Base-by-base conservation (phyloP, 2,888 invertebrate genomes). In the Subacronicta megacephala region DNA sequence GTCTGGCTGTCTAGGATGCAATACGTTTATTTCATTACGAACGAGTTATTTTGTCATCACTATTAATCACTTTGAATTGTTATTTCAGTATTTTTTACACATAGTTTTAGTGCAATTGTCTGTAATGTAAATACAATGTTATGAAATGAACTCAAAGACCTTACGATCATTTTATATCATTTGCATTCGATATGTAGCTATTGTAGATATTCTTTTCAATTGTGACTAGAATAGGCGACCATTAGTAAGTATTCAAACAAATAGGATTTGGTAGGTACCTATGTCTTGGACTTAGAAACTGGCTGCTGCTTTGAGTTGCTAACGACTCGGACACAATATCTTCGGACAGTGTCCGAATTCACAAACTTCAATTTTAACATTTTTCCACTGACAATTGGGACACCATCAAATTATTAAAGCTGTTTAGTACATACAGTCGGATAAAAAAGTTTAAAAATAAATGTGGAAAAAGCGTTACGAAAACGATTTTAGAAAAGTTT, bases 1-100 rank as follows among this genome's bases (percentile, higher is more conserved):
- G 44, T 58, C 47, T 44, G 31, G 37, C 10, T 49, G 49, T 56
- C 42, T 46, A 31, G 9, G 20, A 26, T 55, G 44, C 46, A 58
- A 40, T 63, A 58, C 42, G 38, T 71, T 70, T 58, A 60, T 70
- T 74, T 62, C 31, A 75, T 55, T 74, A 58, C 7, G 18, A 40
- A 43, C 40, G 18, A 29, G 29, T 37, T 46, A 50, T 47, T 53
- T 33, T 38, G 38, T 18, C 38, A 53, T 38, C 26, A 46, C 55
- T 35, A 72, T 70, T 61, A 51, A 71, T 71, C 71, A 70, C 29
- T 45, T 31, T 13, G 36, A 31, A 12, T 37, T 15, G 12, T 38
- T 68, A 50, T 31, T 43, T 31, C 15, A 38, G 15, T 15, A 16
- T 42, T 52, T 37, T 31, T 44, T 35, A 26, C 20, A 18, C 15